phyloP scores from a whole-genome alignment of 2,888 invertebrate species.

The Sminthurinus aureus region DNA sequence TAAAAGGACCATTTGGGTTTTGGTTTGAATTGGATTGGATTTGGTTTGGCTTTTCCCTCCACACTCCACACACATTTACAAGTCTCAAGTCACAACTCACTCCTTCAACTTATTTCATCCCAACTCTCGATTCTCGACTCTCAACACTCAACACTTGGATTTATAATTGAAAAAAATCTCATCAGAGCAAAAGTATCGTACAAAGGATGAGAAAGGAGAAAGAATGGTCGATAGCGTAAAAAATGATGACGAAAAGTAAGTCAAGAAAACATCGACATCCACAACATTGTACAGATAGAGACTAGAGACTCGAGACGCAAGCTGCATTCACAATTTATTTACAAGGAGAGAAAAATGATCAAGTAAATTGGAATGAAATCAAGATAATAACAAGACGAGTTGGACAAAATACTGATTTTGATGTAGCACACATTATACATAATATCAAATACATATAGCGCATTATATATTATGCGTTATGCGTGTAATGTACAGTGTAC shows the following conservation, averaged over 20 bases:
- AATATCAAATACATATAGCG: not conserved
- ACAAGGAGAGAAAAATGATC: not conserved
- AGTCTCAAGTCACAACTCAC: not conserved
- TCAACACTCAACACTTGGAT: not conserved
- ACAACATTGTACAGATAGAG: not conserved
- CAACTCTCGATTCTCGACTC: no score
- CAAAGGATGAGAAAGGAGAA: not conserved
- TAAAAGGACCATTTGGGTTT: no score
- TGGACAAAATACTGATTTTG: not conserved
- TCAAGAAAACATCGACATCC: not conserved
- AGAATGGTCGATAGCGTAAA: not conserved
- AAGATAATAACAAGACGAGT: not conserved
- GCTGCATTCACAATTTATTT: not conserved
- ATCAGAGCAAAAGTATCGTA: not conserved
- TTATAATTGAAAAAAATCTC: constrained; percentile 1
- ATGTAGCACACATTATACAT: not conserved
- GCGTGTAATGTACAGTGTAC: no score
- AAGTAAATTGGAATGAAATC: constrained; percentile 22
- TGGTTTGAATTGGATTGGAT: not conserved
- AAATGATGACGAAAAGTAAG: constrained; percentile 17
- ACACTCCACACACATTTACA: not conserved
- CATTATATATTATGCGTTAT: not conserved
- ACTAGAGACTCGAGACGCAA: not conserved
- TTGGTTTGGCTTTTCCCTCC: not conserved
- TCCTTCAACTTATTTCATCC: not conserved